phyloP scores from a whole-genome alignment of 2,797 vertebrate species.

The Borostomias antarcticus region DNA sequence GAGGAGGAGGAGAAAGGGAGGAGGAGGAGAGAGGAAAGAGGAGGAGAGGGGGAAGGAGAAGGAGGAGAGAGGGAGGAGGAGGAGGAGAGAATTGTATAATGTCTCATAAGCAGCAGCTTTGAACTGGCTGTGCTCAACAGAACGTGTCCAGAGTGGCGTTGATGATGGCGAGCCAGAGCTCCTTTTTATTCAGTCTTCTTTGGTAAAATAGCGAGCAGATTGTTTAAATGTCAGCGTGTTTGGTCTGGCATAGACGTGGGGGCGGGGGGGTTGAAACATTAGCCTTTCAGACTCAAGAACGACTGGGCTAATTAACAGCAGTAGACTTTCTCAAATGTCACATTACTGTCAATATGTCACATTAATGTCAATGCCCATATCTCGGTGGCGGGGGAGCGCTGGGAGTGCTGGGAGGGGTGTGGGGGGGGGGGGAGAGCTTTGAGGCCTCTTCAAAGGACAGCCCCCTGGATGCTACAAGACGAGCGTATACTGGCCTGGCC shows the following conservation, averaged over 20 bases:
- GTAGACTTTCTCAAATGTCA: slow-evolving; percentile 67
- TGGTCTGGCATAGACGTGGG: slow-evolving; percentile 27
- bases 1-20: not conserved
- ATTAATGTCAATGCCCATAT: slow-evolving; percentile 71
- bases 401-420: too few relatives aligned
- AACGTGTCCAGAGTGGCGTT: slow-evolving; percentile 16
- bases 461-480: slow-evolving; percentile 37
- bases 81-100: not conserved
- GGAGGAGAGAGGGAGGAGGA: too few relatives aligned
- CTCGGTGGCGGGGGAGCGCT: slow-evolving; percentile 9
- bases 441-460: slow-evolving; percentile 43
- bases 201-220: slow-evolving; percentile 53
- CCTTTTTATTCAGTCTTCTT: slow-evolving; percentile 33
- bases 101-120: not conserved
- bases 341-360: slow-evolving; percentile 76
- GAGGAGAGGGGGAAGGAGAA: too few relatives aligned
- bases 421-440: slow-evolving; percentile 40
- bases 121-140: slow-evolving; percentile 8
- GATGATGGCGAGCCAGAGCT: slow-evolving; percentile 19
- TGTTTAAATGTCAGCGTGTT: slow-evolving; percentile 64
- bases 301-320: slow-evolving; percentile 63
- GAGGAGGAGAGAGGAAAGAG: not conserved
- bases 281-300: slow-evolving; percentile 57
- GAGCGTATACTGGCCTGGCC: not conserved
- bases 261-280: slow-evolving; percentile 50